These are phyloP conservation scores for Siniperca undulata DNA, from an alignment of 2,797 vertebrate genomes.

Conservation along the genomic window DNA sequence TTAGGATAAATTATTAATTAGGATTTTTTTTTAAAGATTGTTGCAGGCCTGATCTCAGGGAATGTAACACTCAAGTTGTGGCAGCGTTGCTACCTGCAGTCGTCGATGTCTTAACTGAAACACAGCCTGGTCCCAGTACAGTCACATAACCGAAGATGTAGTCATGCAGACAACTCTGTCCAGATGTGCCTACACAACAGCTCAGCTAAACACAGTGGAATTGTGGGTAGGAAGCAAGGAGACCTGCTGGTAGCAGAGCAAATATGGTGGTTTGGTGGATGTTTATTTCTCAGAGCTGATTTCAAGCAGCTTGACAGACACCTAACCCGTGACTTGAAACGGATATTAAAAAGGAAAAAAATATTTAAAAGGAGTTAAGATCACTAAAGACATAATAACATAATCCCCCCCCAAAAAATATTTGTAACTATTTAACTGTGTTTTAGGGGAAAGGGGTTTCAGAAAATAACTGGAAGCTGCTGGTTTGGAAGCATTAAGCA, in stretches of 20 bases:
- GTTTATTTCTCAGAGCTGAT: constrained; percentile 16
- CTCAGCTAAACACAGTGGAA: constrained; percentile 23
- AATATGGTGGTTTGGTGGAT: constrained; percentile 14
- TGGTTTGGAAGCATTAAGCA: constrained; percentile 37
- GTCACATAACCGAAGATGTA: constrained; percentile 5
- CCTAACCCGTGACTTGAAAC: constrained; percentile 9
- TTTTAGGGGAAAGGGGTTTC: constrained; percentile 20
- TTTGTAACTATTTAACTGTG: constrained; percentile 7
- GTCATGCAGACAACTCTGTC: not conserved
- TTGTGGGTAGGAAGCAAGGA: constrained; percentile 36
- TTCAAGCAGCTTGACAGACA: constrained; percentile 23
- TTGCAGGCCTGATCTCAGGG: constrained; percentile 22
- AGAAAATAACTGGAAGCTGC: constrained; percentile 15
- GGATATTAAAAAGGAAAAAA: constrained; percentile 7
- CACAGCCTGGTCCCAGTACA: constrained; percentile 12
- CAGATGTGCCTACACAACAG: constrained; percentile 14
- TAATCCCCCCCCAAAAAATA: not conserved
- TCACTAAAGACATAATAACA: not conserved
- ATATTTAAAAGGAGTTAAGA: constrained; percentile 1
- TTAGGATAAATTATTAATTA: constrained; percentile 6
- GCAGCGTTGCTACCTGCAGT: constrained; percentile 11
- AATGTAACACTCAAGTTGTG: constrained; percentile 23
- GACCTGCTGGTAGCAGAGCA: not conserved
- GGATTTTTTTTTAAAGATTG: not conserved
- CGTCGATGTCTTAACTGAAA: constrained; percentile 19